Base-by-base conservation (phyloP, 2,113 vertebrate genomes). In the Geococcyx californianus region DNA sequence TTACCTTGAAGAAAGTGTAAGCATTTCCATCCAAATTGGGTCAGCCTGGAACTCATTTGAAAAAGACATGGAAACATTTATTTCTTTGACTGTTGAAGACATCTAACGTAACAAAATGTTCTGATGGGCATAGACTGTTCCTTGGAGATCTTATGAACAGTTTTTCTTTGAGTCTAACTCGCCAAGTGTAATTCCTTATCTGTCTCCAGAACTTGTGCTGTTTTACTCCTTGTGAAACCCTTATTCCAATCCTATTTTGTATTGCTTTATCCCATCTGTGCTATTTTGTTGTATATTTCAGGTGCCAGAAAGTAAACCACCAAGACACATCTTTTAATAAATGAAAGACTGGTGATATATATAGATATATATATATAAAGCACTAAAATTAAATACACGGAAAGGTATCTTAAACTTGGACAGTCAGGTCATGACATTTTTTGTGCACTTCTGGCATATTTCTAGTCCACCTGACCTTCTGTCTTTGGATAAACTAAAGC, bases 91-190 rank as follows among this genome's bases (percentile, higher is more conserved):
- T 87, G 58, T 51, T 18, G 42, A 84, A 94, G 78, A 93, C 84
- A 36, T 42, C 60, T 75, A 68, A 67, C 63, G 40, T 81, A 92
- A 92, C 49, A 84, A 93, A 96, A 93, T 38, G 24, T 96, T 96
- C 88, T 94, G 79, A 95, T 31, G 88, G 64, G 25, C n/a, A 91
- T 38, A 82, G 73, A 56, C 45, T 75, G 42, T 58, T 97, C 89
- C 93, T 97, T 54, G n/a, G 95, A 96, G 96, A 97, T 62, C 92
- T 60, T 88, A 54, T 85, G 94, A 92, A 95, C 63, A 78, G 86
- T 93, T 97, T 96, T 49, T 91, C 67, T 91, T 86, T 80, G 47
- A 51, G 31, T 82, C 86, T 94, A 89, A 95, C 70, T 92, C 82
- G 70, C 74, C 81, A 97, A 87, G 62, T 92, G 2, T 85, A 96